phyloP scores from a whole-genome alignment of 2,113 vertebrate genomes.

The Oryzias woworae region DNA sequence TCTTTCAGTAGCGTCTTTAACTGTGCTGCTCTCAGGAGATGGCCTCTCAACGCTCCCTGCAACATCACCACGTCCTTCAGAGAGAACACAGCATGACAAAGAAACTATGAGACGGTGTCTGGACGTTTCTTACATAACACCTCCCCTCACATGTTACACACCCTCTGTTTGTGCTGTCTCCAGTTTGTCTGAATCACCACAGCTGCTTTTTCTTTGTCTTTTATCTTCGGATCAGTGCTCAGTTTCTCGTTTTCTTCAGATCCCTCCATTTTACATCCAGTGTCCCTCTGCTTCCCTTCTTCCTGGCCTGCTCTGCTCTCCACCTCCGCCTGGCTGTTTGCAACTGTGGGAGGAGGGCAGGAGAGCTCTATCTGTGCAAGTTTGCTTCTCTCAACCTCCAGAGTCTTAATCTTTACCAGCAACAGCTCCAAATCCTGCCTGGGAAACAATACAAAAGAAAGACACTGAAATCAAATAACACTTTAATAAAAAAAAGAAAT shows the following conservation, averaged over 20 bases:
- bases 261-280: not conserved
- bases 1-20: constrained; percentile 49
- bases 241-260: not conserved
- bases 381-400: constrained; percentile 43
- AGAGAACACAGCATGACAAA: constrained; percentile 1
- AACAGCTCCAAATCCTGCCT: constrained; percentile 62
- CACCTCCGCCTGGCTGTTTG: constrained; percentile 4
- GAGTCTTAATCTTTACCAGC: constrained; percentile 31
- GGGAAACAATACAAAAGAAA: constrained; percentile 5
- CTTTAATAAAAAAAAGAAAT: no score
- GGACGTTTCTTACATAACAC: constrained; percentile 6
- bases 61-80: constrained; percentile 75
- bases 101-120: constrained; percentile 6
- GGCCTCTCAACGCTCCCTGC: constrained; percentile 83
- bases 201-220: constrained; percentile 68
- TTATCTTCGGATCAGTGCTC: not conserved
- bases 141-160: constrained; percentile 51
- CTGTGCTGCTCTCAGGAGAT: constrained; percentile 73
- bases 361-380: constrained; percentile 8
- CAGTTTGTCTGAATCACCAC: constrained; percentile 79
- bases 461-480: not conserved
- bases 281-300: constrained; percentile 9
- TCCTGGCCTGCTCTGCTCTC: constrained; percentile 1
- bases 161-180: constrained; percentile 76
- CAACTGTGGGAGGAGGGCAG: not conserved